Percentiles rank a stretch among this genome's conserved stretches.
Conservation (phyloP, 2,797 vertebrate genomes). For the Prunella strophiata region DNA sequence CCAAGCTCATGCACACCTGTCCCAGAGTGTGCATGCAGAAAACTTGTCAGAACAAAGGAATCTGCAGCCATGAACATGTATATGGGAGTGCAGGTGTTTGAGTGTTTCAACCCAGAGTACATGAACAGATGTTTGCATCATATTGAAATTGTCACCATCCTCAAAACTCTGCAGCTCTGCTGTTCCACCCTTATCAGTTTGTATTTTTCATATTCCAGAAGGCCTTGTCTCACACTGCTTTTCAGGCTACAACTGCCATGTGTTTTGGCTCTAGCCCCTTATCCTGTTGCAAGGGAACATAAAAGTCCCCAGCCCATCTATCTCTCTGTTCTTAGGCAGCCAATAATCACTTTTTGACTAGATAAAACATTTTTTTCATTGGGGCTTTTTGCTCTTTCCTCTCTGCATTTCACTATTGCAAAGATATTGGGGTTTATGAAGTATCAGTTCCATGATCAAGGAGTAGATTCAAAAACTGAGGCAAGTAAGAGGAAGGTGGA, state of each 20-base stretch:
- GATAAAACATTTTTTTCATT: not conserved
- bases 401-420: rapidly evolving
- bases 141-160: slow-evolving; percentile 12
- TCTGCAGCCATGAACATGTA: not conserved
- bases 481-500: not conserved
- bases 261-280: not conserved
- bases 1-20: not conserved
- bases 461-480: not conserved
- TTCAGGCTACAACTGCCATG: not conserved
- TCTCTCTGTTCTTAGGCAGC: not conserved
- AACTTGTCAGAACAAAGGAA: not conserved
- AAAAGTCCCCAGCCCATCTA: not conserved
- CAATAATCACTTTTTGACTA: not conserved
- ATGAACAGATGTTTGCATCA: slow-evolving; percentile 55
- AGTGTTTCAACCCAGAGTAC: slow-evolving; percentile 1
- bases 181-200: not conserved
- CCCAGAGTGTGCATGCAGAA: not conserved
- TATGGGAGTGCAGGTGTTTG: slow-evolving; percentile 23
- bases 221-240: not conserved
- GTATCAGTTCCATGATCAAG: not conserved
- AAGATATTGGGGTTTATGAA: not conserved
- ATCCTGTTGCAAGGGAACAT: not conserved
- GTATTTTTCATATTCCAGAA: slow-evolving; percentile 12
- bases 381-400: not conserved
- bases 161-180: slow-evolving; percentile 25